These are phyloP conservation scores for Bolinopsis microptera DNA, from an alignment of 37 sponge, comb jelly and placozoan genomes.

Conservation along the genomic window DNA sequence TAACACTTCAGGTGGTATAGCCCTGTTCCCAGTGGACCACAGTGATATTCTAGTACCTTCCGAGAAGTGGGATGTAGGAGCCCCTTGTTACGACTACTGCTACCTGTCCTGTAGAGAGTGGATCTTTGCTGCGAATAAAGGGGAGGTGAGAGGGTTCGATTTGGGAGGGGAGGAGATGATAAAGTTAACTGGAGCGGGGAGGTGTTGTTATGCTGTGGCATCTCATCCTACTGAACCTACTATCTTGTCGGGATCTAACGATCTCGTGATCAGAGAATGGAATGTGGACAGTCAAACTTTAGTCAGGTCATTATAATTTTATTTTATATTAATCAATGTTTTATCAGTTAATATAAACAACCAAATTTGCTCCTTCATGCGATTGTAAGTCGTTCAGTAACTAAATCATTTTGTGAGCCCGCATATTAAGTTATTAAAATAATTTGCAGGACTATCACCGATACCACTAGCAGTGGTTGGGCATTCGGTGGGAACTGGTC, in stretches of 20 bases:
- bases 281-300: background rate
- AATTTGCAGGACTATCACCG: background rate
- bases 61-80: background rate
- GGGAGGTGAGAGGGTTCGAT: background rate
- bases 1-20: background rate
- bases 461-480: background rate
- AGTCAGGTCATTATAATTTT: background rate
- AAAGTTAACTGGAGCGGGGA: background rate
- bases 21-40: background rate
- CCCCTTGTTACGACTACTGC: background rate
- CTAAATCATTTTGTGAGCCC: no score
- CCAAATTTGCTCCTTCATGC: no score
- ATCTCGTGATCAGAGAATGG: background rate
- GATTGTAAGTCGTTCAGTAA: no score
- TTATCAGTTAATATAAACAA: no score
- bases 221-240: background rate
- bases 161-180: background rate
- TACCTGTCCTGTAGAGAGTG: background rate
- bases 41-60: background rate
- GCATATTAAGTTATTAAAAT: no score
- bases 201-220: background rate
- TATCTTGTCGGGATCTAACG: background rate
- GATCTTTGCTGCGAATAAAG: background rate
- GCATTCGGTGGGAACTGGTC: background rate
- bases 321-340: no score